These are phyloP conservation scores for Pseudococcus longispinus DNA, from an alignment of 2,888 invertebrate species.

Conservation along the genomic window DNA sequence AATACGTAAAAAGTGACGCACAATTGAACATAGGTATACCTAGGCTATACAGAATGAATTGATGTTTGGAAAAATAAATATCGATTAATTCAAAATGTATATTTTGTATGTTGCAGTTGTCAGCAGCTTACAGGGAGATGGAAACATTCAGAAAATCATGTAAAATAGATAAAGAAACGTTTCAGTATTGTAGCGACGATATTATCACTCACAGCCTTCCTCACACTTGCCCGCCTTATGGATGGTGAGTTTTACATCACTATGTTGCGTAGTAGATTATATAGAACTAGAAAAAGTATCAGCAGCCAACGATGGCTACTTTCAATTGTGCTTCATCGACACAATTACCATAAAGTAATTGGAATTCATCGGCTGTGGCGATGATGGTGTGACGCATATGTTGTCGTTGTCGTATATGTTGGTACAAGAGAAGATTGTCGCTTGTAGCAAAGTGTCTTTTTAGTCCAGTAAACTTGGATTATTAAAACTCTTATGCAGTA, in stretches of 20 bases:
- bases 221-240: constrained; percentile 53
- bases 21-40: too few species aligned
- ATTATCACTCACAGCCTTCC: constrained; percentile 54
- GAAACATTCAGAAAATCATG: constrained; percentile 53
- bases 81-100: too few species aligned
- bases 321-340: not conserved
- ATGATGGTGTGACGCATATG: not conserved
- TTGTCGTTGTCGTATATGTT: not conserved
- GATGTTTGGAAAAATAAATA: too few species aligned
- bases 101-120: constrained; percentile 48
- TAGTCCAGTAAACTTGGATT: too few species aligned
- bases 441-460: not conserved
- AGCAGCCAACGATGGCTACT: not conserved
- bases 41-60: too few species aligned
- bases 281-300: not conserved
- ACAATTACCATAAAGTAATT: not conserved
- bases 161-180: constrained; percentile 55
- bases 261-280: not conserved
- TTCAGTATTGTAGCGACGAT: constrained; percentile 55
- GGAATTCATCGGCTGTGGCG: constrained; percentile 1
- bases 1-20: not conserved
- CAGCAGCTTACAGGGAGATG: constrained; percentile 53
- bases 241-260: constrained; percentile 46
- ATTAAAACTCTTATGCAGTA: too few species aligned
- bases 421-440: not conserved